Base-by-base conservation (phyloP, 2,113 vertebrate species). In the Falcunculus frontatus region DNA sequence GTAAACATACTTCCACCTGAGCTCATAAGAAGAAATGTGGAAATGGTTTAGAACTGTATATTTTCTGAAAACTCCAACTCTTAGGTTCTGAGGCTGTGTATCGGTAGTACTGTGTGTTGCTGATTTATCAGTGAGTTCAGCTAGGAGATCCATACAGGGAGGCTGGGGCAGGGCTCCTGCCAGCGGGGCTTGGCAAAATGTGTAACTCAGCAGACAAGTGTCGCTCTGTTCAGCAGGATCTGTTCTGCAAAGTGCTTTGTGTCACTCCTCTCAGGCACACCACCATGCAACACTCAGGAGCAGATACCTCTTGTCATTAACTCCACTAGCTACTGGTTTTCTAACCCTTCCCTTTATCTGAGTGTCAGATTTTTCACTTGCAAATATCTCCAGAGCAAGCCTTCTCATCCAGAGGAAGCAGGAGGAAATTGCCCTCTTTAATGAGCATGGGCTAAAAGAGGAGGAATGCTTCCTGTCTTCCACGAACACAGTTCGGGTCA, bases 301-400 rank as follows among this genome's bases (percentile, higher is more conserved):
- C 76, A 20, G 16, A 26, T 49, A 50, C 33, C 13, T 78, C 84
- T 87, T 82, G 65, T 76, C 88, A 81, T 94, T 89, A 92, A 73
- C 67, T 74, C 79, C 77, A 59, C 72, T 80, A 93, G 94, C 95
- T 96, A 92, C 94, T 95, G 88, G 77, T 94, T 96, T 97, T 93
- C 94, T 88, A 87, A 75, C 79, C 52, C 16, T 91, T 93, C 62
- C 60, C 86, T 94, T 97, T 63, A 84, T 56, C 42, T 33, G 22
- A 63, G 90, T 92, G 95, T 89, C 84, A 96, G 53, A 90, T 93
- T 94, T 93, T 94, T 94, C 90, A 83, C 87, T 94, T 91, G 87
- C 90, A 93, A 69, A 84, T 91, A 18, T 50, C 90, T 85, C 69
- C 72, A 76, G 63, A 42, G 14, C 35, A 87, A 94, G 32, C 41